Evolutionary conservation across 1,140 invertebrate species (phyloP), one percentile per base, ranked within the genome.

Genomic region (Calephelis virginiensis): DNA sequence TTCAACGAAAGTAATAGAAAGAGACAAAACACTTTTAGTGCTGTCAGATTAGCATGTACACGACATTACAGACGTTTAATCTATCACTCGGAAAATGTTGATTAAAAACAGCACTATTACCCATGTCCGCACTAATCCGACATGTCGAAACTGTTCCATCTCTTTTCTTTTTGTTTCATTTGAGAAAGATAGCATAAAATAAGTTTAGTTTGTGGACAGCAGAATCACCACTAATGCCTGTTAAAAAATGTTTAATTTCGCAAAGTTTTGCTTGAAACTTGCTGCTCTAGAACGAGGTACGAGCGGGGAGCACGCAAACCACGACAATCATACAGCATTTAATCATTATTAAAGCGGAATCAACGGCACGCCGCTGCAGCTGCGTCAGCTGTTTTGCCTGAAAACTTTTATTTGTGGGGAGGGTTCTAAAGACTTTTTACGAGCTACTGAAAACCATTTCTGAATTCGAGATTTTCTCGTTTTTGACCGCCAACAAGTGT

Each of bases 311-410:
- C 77, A 80, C 77, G 79, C 83, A 84, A 79, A 83, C 71, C 70
- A 73, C 79, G 76, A 81, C 84, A 83, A 90, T 90, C 85, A 85
- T 85, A 84, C 71, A 75, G 75, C 82, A 81, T 86, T 90, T 89
- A 90, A 90, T 90, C 88, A 88, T 87, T 78, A 90, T 90, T 89
- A 90, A 89, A 90, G 75, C 69, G 68, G 78, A 84, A 90, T 90
- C 88, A 88, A 82, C 72, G 71, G 61, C 81, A 72, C 68, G 70
- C 70, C 75, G 78, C 49, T 81, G 77, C 79, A 80, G 74, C 70
- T 73, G 81, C 85, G 83, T 75, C 85, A 88, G 84, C 87, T 86
- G 81, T 80, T 76, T 75, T 72, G 70, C 72, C 72, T 70, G 71
- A 76, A 72, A 75, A 70, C 56, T 67, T 67, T 72, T 79, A n/a